phyloP scores from a whole-genome alignment of 2,888 invertebrate genomes.

The Leptinotarsa rubiginosa region DNA sequence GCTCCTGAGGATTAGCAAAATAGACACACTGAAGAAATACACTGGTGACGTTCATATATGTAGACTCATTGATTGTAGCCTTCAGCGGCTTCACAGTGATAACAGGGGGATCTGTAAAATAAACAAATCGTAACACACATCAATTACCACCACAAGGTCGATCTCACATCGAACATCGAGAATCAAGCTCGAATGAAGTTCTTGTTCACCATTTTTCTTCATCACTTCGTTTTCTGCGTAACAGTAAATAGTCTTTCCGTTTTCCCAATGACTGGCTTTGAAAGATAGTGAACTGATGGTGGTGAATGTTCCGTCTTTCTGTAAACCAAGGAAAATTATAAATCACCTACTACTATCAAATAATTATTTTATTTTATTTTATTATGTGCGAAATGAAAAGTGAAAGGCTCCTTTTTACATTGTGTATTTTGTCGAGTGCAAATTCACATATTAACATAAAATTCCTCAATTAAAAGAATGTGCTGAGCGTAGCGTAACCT shows the following conservation, averaged over 20 bases:
- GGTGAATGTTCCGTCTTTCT: conserved; percentile 84
- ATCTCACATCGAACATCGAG: conserved; percentile 90
- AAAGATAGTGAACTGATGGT: conserved; percentile 84
- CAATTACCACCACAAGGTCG: background rate
- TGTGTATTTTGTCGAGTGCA: no score
- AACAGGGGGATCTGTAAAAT: conserved; percentile 83
- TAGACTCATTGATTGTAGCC: conserved; percentile 82
- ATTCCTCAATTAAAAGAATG: no score
- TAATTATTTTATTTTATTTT: background rate
- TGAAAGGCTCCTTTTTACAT: no score
- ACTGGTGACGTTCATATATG: conserved; percentile 60
- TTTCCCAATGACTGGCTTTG: conserved; percentile 84
- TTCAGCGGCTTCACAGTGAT: conserved; percentile 81
- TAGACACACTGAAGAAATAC: conserved; percentile 82
- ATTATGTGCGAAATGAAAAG: no score
- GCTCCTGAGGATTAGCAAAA: conserved; percentile 86
- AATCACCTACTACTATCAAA: background rate
- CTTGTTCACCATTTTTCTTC: conserved; percentile 77
- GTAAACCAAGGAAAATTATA: conserved; percentile 51
- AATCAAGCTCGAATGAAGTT: conserved; percentile 77
- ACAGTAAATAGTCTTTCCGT: conserved; percentile 82
- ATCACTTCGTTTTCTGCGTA: conserved; percentile 86
- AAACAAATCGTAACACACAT: conserved; percentile 33
- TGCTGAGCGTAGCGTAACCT: no score
- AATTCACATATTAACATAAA: no score